Base-by-base conservation (phyloP, 2,888 invertebrate genomes). In the Nemoura dubitans region DNA sequence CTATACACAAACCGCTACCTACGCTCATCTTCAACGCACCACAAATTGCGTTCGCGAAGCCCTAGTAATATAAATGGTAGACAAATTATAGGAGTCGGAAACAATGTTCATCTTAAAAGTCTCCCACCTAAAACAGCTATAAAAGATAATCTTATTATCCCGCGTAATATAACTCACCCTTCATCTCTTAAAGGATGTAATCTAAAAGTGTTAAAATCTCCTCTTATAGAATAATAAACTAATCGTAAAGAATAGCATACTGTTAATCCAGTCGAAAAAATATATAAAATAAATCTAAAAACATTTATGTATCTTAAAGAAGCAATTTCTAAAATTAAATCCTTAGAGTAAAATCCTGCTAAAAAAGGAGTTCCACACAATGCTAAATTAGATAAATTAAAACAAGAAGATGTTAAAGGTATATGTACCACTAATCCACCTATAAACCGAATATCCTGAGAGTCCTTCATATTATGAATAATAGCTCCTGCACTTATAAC, bases 401-500 rank as follows among this genome's bases (percentile, higher is more conserved):
- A 92, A 92, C 92, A 93, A 25, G 78, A 25, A 10, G 77, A 59
- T 2, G 59, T 59, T 21, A 59, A 21, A 21, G 84, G 84, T n/a
- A 84, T 91, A 90, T 91, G 91, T 85, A 90, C 89, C 87, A 92
- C 91, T 90, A 94, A 89, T 0, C 92, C 91, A 0, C 94, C 94
- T 89, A 94, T 93, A 91, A 89, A 92, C 2, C 95, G 95, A 93
- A 95, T 94, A 94, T 95, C 95, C 91, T 96, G 95, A 90, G 90
- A 92, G 92, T 94, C 93, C 89, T 90, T 91, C 90, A 93, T 92
- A 90, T 92, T 92, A 92, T 95, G 94, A 93, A 96, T 95, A 92
- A 95, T 92, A 85, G 93, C 91, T 0, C 96, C 96, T 0, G 95
- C 94, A 93, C 95, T 95, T 90, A 96, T 93, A 94, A 96, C 95